Evolutionary conservation across 1,140 invertebrate species (phyloP), one percentile per base, ranked within the genome.

Genomic region (Chrysoperla carnea): DNA sequence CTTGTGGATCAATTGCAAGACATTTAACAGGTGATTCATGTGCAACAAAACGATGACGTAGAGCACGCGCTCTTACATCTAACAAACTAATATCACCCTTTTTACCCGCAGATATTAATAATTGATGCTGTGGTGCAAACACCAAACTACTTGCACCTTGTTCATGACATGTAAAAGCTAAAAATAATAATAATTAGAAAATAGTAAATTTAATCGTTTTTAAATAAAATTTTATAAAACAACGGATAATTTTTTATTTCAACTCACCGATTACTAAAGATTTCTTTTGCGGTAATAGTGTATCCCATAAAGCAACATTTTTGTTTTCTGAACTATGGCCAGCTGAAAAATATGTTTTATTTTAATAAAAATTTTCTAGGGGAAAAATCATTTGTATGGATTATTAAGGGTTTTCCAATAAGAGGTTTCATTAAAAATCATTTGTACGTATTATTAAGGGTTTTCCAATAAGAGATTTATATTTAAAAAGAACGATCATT

Each of bases 231-330:
- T 8, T 8, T 8, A n/a, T n/a, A 35, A 8, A n/a, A 35, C 33
- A 12, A 8, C 12, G 9, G 11, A 35, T 27, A 33, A 44, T 42
- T 9, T 44, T 39, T n/a, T 29, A 29, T n/a, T n/a, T n/a, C n/a
- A n/a, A 67, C 63, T 67, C 58, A 82, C 81, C 78, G 65, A 86
- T 81, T 39, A 99, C 84, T 48, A 93, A 71, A 36, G 89, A 81
- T 67, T 95, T 96, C 53, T 87, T 86, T 52, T 85, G 80, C 6
- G 95, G 95, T 63, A 99, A 73, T 39, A 99, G 68, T 1, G 94
- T 97, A 60, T 99, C 95, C 95, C 95, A 99, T 43, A 99, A 73
- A 39, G 86, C 89, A n/a, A 99, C 88, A 64, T 99, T 99, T 54
- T 87, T 85, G 55, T 87, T 91, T 61, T 98, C 94, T 0, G 88